Percentiles rank a stretch among this genome's conserved stretches.
Conservation (phyloP, 2,113 vertebrate genomes). For the Xiphias gladius region DNA sequence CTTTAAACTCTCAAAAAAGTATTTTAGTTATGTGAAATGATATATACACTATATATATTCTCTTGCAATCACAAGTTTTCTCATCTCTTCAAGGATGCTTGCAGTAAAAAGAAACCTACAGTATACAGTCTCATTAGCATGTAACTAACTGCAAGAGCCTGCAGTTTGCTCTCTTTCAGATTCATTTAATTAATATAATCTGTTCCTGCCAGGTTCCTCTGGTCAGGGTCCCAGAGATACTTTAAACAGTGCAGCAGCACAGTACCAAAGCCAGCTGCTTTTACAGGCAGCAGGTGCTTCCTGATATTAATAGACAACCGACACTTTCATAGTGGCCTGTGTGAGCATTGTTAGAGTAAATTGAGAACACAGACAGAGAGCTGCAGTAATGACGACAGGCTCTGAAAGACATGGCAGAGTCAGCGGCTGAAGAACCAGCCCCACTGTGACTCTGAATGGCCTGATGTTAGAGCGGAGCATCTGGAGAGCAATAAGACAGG, state of each 20-base stretch:
- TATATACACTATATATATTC: no score
- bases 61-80: neutral
- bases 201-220: constrained; percentile 25
- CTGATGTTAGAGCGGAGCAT: constrained; percentile 49
- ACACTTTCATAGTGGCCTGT: constrained; percentile 38
- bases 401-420: constrained; percentile 40
- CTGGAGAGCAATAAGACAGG: constrained; percentile 59
- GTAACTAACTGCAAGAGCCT: constrained; percentile 24
- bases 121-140: constrained; percentile 30
- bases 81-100: neutral
- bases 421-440: constrained; percentile 24
- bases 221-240: constrained; percentile 40
- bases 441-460: constrained; percentile 46
- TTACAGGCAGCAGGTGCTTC: constrained; percentile 57
- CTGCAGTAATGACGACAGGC: constrained; percentile 57
- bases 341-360: constrained; percentile 66
- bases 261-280: constrained; percentile 42
- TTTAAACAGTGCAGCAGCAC: constrained; percentile 9
- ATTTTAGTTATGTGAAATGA: neutral
- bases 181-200: constrained; percentile 52
- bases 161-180: constrained; percentile 10
- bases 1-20: neutral
- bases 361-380: constrained; percentile 50
- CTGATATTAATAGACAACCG: constrained; percentile 48
- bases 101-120: neutral